Evolutionary conservation across 2,888 invertebrate species (phyloP).

Genomic region (Palloptera scutellata): DNA sequence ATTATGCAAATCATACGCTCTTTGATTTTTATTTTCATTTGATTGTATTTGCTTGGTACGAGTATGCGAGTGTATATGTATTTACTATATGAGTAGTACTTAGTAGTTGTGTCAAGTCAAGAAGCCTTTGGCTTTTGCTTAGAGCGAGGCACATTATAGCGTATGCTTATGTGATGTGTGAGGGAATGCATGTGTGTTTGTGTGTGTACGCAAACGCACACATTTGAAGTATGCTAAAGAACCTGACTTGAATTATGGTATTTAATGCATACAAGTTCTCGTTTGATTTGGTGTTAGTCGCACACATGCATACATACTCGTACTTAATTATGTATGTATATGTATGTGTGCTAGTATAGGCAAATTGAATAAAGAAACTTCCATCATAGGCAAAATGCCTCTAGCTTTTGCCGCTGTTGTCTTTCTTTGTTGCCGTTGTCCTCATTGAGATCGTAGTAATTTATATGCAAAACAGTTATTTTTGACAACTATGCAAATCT

Average conservation of each 20-base stretch:
- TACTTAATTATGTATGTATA: background rate
- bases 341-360: background rate
- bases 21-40: constrained; percentile 40
- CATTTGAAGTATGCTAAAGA: background rate
- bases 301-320: background rate
- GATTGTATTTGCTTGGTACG: background rate
- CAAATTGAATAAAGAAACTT: too few relatives aligned
- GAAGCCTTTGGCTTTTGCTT: background rate
- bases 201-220: background rate
- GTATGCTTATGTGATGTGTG: too few relatives aligned
- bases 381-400: too few relatives aligned
- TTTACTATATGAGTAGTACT: background rate
- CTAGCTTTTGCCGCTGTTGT: too few relatives aligned
- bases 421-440: too few relatives aligned
- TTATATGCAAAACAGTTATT: constrained; percentile 38
- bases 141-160: background rate
- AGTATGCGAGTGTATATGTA: too few relatives aligned
- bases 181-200: background rate
- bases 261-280: background rate
- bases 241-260: constrained; percentile 3
- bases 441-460: constrained; percentile 16
- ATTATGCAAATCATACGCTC: constrained; percentile 55
- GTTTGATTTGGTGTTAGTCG: background rate
- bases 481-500: constrained; percentile 17
- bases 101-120: background rate